Base-by-base conservation (phyloP, 1,140 invertebrate genomes). In the Habropoda laboriosa region DNA sequence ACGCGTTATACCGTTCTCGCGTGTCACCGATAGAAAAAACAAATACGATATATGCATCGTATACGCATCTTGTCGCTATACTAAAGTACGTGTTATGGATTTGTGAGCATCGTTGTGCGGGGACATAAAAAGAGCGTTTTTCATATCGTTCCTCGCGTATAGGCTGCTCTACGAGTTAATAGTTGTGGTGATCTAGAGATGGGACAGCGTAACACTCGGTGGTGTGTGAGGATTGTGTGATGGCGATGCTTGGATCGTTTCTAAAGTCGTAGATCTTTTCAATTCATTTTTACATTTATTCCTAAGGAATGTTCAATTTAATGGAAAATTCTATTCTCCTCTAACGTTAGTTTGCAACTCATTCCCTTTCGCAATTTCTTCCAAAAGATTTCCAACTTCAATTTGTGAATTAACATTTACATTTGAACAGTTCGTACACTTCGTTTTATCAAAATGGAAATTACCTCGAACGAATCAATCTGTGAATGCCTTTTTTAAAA, bases 51-150 rank as follows among this genome's bases (percentile, higher is more conserved):
- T n/a, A n/a, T n/a, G n/a, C n/a, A 2, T 38, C 45, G 76, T 58
- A 49, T 71, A 60, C 60, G 57, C 38, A 42, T 21, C 30, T 57
- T 45, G 47, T 47, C 6, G 24, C 71, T 63, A 47, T 42, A 21
- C 13, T 10, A n/a, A 63, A 58, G 74, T 86, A 82, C 73, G 88
- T 90, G 87, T 91, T 91, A 91, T 90, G 90, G 89, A 90, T 91
- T 90, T 90, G 83, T 90, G 87, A 90, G 87, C 89, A 87, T 90
- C 87, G 73, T 51, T 68, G 21, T 66, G 79, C 64, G 18, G 21
- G 53, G 47, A 24, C 38, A 47, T n/a, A 32, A 79, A 68, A 80
- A 49, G 40, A 83, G 53, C 42, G 64, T 60, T 75, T 13, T 8
- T n/a, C 71, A 21, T 10, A 58, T 53, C 51, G 78, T 45, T 76